phyloP scores from a whole-genome alignment of 2,797 vertebrate species.

The Natrix natrix region DNA sequence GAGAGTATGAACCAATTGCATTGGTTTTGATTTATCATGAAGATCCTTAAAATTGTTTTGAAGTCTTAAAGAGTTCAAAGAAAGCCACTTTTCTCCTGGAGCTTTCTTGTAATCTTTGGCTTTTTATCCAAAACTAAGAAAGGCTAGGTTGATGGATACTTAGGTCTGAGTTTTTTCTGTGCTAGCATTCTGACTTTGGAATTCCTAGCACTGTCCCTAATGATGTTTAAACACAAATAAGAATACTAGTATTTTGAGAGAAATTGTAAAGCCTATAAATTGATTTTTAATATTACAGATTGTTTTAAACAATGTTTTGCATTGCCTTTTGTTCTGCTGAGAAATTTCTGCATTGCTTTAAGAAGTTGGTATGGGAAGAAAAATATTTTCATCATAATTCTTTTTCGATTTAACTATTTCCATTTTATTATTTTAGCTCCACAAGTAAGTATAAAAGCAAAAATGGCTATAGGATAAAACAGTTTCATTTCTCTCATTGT shows the following conservation, averaged over 20 bases:
- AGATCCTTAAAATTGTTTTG: not conserved
- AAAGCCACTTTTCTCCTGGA: not conserved
- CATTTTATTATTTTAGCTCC: not conserved
- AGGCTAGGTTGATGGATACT: not conserved
- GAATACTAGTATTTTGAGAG: not conserved
- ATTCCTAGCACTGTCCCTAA: not conserved
- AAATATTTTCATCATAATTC: not conserved
- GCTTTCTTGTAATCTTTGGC: not conserved
- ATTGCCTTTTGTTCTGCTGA: not conserved
- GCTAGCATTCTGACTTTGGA: not conserved
- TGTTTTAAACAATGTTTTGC: not conserved
- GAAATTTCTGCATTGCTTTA: not conserved
- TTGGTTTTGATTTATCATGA: not conserved
- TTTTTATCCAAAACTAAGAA: not conserved
- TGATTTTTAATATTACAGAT: not conserved
- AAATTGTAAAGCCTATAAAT: not conserved
- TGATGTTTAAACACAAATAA: not conserved
- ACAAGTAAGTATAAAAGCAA: not conserved
- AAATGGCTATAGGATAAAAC: not conserved
- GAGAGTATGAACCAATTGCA: not conserved
- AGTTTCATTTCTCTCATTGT: constrained; percentile 20
- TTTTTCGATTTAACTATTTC: not conserved
- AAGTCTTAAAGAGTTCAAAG: not conserved
- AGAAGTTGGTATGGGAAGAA: not conserved
- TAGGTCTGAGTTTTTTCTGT: not conserved